Evolutionary conservation across 2,113 vertebrate genomes (phyloP).

Genomic region (Festucalex cinctus): DNA sequence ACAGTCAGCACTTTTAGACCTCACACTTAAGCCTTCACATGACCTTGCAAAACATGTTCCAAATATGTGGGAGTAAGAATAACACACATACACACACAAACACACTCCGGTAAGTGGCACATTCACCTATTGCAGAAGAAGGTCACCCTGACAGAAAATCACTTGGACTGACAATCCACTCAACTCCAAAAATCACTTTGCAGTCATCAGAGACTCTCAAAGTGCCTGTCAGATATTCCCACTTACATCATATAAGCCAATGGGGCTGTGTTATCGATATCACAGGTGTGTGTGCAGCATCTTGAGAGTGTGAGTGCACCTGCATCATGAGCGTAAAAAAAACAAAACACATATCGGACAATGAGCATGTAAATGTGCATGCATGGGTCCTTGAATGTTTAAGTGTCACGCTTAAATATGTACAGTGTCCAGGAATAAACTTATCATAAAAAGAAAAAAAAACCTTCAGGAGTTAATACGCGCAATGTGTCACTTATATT

Average conservation of each 20-base stretch:
- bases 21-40: conserved; percentile 13
- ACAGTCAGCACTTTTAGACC: not conserved
- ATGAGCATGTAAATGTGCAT: conserved; percentile 9
- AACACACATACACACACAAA: not conserved
- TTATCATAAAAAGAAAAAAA: not conserved
- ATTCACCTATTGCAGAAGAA: conserved; percentile 26
- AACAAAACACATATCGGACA: not conserved
- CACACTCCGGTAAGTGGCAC: conserved; percentile 23
- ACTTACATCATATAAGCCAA: conserved; percentile 26
- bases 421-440: not conserved
- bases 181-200: conserved; percentile 59
- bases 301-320: not conserved
- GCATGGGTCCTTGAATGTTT: not conserved
- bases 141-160: conserved; percentile 46
- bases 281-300: conserved; percentile 4
- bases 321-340: not conserved
- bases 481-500: not conserved
- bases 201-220: conserved; percentile 55
- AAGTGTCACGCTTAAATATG: too few species aligned
- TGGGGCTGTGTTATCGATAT: conserved; percentile 7
- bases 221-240: conserved; percentile 52
- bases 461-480: not conserved
- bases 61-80: conserved; percentile 6
- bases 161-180: conserved; percentile 58
- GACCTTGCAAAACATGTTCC: conserved; percentile 15